phyloP scores from a whole-genome alignment of 2,888 invertebrate species.

The Alloplasta piceator region DNA sequence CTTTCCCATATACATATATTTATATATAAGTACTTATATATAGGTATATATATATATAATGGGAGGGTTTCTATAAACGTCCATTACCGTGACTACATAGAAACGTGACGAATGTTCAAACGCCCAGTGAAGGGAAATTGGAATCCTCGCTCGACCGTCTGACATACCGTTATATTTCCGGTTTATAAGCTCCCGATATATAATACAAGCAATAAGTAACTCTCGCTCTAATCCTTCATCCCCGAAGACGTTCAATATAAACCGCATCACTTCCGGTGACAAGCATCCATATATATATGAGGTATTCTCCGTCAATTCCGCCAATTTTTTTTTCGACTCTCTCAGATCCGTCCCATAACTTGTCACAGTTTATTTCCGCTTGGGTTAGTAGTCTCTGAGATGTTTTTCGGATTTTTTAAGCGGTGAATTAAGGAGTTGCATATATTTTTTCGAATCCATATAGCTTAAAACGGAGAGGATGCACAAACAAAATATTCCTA shows the following conservation, averaged over 20 bases:
- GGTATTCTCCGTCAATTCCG: too few species aligned
- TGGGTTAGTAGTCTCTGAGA: neutral
- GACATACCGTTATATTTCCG: constrained; percentile 65
- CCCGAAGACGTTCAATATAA: constrained; percentile 9
- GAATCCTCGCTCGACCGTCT: constrained; percentile 60
- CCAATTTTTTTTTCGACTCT: too few species aligned
- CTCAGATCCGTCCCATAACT: too few species aligned
- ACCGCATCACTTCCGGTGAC: constrained; percentile 6
- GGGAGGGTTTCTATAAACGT: constrained; percentile 37
- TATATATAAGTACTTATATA: too few species aligned
- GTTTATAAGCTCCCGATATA: constrained; percentile 42
- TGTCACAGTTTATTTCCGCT: too few species aligned
- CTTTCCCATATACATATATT: neutral
- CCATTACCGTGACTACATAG: constrained; percentile 53
- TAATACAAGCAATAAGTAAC: constrained; percentile 48
- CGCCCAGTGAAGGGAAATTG: constrained; percentile 64
- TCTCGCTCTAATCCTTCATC: constrained; percentile 5
- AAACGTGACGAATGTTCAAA: constrained; percentile 64
- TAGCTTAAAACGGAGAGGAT: too few species aligned
- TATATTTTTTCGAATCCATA: too few species aligned
- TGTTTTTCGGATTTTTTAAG: too few species aligned
- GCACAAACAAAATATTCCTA: too few species aligned
- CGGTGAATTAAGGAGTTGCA: too few species aligned
- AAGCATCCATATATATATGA: neutral
- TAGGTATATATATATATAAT: too few species aligned